These are phyloP conservation scores for Loripinus fragilis DNA, from an alignment of 2,888 invertebrate species.

Conservation along the genomic window DNA sequence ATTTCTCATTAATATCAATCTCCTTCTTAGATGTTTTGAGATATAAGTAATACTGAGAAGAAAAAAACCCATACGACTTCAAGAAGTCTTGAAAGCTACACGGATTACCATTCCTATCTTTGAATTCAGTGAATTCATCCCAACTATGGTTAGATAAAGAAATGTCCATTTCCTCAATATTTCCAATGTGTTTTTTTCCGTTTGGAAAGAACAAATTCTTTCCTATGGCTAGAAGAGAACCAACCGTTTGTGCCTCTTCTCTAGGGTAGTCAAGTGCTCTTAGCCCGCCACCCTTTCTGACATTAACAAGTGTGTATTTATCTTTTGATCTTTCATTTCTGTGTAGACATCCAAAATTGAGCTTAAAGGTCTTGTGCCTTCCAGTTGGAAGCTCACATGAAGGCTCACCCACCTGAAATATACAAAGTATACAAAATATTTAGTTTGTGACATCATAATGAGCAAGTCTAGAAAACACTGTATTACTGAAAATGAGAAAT, in stretches of 20 bases:
- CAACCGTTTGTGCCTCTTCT: slow-evolving; percentile 23
- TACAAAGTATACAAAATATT: too few relatives aligned
- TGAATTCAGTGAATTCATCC: not conserved
- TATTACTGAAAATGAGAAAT: too few relatives aligned
- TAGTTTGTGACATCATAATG: too few relatives aligned
- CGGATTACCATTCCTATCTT: not conserved
- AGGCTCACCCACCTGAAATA: too few relatives aligned
- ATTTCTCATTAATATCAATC: too few relatives aligned
- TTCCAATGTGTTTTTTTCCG: slow-evolving; percentile 15
- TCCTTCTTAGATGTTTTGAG: not conserved
- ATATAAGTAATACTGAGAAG: not conserved
- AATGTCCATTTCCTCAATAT: slow-evolving; percentile 19
- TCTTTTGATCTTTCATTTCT: too few relatives aligned
- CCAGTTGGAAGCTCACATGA: too few relatives aligned
- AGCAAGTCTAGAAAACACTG: too few relatives aligned
- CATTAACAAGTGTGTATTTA: slow-evolving; percentile 20
- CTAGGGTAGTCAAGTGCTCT: slow-evolving; percentile 2
- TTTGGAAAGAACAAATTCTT: slow-evolving; percentile 11
- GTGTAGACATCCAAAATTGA: too few relatives aligned
- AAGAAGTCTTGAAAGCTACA: not conserved
- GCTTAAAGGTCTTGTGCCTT: too few relatives aligned
- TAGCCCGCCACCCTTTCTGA: slow-evolving; percentile 17
- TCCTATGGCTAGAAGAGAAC: not conserved
- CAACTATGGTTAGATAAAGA: not conserved
- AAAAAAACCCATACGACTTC: not conserved